phyloP scores from a whole-genome alignment of 2,113 vertebrate species.

The Siphamia tubifer region DNA sequence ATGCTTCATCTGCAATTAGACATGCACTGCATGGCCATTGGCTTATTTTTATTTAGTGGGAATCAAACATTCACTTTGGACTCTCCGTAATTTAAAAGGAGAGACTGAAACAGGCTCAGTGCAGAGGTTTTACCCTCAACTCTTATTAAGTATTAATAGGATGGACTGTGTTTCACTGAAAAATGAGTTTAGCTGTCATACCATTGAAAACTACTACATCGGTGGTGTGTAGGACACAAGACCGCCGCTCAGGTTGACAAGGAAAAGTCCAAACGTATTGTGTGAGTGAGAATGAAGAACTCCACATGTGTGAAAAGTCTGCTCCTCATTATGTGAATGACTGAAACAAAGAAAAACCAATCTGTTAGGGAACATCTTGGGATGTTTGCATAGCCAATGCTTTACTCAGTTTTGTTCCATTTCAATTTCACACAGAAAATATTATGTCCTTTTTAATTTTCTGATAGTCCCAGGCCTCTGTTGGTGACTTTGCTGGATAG shows the following conservation, averaged over 20 bases:
- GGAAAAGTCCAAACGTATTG: constrained; percentile 8
- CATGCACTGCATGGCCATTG: constrained; percentile 61
- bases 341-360: constrained; percentile 25
- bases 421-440: constrained; percentile 50
- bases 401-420: constrained; percentile 50
- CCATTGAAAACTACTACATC: constrained; percentile 24
- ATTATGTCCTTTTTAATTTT: constrained; percentile 66
- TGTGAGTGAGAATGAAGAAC: constrained; percentile 18
- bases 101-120: neutral
- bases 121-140: constrained; percentile 22
- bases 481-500: constrained; percentile 59
- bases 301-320: neutral
- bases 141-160: constrained; percentile 57
- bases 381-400: constrained; percentile 31
- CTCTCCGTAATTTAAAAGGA: constrained; percentile 47
- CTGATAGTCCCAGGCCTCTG: constrained; percentile 66
- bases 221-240: constrained; percentile 22
- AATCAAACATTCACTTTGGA: constrained; percentile 65
- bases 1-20: constrained; percentile 75
- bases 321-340: constrained; percentile 23
- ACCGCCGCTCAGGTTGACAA: constrained; percentile 7
- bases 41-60: constrained; percentile 67
- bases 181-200: constrained; percentile 57
- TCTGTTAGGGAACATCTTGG: constrained; percentile 45
- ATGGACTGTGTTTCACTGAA: constrained; percentile 41